Conservation (phyloP, 2,797 vertebrate species). For the Octomys mimax region DNA sequence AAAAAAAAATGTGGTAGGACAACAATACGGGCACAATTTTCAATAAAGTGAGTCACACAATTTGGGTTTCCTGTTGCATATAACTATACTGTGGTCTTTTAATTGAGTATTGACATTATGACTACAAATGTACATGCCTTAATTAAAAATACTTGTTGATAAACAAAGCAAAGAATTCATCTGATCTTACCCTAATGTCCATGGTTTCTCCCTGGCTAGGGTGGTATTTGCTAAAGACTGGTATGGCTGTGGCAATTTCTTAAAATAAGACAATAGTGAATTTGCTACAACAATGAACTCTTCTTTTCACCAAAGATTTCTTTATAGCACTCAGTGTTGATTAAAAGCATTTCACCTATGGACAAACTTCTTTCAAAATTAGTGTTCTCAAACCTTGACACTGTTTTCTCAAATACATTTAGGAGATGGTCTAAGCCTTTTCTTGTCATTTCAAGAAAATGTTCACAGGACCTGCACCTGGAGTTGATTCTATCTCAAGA, state of each 20-base stretch:
- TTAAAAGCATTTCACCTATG: background rate
- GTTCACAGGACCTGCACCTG: background rate
- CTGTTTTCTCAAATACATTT: background rate
- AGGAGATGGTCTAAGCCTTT: background rate
- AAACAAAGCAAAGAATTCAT: background rate
- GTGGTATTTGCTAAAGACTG: background rate
- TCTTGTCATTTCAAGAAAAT: rapidly evolving
- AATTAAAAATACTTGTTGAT: background rate
- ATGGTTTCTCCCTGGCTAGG: background rate
- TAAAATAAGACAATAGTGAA: background rate
- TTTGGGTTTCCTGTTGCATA: background rate
- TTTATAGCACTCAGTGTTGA: background rate
- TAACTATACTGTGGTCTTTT: background rate
- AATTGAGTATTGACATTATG: background rate
- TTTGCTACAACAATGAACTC: background rate
- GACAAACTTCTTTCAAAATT: background rate
- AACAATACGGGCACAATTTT: background rate
- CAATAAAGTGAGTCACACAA: background rate
- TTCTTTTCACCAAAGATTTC: background rate
- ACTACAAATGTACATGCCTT: background rate
- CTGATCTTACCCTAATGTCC: background rate
- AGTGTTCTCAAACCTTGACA: background rate
- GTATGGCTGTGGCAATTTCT: background rate
- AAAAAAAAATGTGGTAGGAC: background rate
- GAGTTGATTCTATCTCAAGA: background rate